Evolutionary conservation across 2,113 vertebrate species (phyloP).

Genomic region (Otis tarda): DNA sequence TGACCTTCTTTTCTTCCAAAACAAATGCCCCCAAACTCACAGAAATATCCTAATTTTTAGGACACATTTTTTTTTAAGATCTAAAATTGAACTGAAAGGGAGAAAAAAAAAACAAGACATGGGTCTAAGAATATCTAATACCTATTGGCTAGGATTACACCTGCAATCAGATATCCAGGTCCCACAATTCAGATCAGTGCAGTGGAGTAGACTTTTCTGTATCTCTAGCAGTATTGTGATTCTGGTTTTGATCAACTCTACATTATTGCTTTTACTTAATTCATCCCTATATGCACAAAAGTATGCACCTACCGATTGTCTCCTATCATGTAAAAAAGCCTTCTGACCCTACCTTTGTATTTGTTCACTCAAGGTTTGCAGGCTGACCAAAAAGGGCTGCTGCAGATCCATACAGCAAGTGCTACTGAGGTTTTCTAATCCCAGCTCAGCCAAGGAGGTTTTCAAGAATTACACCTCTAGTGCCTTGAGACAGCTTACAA

Average conservation of each 20-base stretch:
- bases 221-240: neutral
- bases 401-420: neutral
- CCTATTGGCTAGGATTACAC: neutral
- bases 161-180: neutral
- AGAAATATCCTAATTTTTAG: neutral
- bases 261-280: neutral
- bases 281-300: neutral
- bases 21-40: neutral
- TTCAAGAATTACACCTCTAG: neutral
- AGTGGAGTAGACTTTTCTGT: neutral
- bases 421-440: neutral
- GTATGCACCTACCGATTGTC: accelerated
- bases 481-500: neutral
- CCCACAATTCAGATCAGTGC: neutral
- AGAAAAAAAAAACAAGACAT: neutral
- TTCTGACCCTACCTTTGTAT: neutral
- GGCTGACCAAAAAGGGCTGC: neutral
- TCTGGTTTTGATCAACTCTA: neutral
- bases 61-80: neutral
- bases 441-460: neutral
- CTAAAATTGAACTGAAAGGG: neutral
- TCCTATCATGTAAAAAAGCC: neutral
- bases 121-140: neutral
- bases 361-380: neutral
- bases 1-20: accelerated